Evolutionary conservation across 2,888 invertebrate genomes (phyloP).

Genomic region (Drosophila mercatorum): DNA sequence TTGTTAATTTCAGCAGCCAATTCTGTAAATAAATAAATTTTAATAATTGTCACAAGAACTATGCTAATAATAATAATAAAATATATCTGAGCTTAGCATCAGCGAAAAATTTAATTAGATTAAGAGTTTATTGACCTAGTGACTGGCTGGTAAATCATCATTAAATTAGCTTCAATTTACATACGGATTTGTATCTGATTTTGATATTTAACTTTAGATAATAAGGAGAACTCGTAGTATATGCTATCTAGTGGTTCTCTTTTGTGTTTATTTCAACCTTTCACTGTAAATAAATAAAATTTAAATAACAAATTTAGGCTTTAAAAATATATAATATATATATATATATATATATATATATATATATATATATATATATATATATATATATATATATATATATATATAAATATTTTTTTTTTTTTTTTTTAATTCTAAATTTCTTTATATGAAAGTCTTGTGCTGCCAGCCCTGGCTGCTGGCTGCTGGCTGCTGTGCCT

Average conservation of each 20-base stretch:
- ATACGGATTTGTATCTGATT: not conserved
- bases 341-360: no score
- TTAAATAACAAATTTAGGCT: no score
- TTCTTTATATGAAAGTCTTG: not conserved
- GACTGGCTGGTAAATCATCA: no score
- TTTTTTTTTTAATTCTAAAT: no score
- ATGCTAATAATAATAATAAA: not conserved
- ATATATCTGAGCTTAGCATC: not conserved
- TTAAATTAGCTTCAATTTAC: not conserved
- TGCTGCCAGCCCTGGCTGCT: slow-evolving; percentile 36
- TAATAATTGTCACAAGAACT: no score
- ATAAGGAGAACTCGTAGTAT: not conserved
- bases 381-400: no score
- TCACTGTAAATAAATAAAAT: not conserved
- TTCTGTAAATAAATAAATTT: no score
- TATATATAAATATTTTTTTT: no score
- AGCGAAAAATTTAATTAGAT: not conserved
- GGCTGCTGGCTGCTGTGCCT: slow-evolving; percentile 41
- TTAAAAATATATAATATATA: no score
- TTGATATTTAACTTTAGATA: not conserved
- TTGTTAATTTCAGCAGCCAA: no score
- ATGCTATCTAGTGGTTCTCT: not conserved
- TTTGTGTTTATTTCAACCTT: not conserved
- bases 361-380: no score
- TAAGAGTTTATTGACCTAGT: not conserved